Evolutionary conservation across 2,888 invertebrate genomes (phyloP).

Genomic region (Polyploca ridens): DNA sequence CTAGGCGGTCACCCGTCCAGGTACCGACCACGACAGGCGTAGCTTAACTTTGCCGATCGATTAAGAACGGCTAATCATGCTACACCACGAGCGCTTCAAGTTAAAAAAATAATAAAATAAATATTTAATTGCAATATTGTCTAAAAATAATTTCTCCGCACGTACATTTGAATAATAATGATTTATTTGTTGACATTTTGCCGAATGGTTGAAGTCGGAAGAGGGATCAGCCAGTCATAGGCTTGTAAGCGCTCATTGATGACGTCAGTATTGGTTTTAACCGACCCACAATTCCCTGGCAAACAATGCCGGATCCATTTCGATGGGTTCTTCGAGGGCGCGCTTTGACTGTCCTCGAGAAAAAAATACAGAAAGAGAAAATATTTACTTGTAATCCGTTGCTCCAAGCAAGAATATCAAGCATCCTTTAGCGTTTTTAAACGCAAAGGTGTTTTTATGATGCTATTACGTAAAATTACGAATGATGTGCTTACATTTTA

Average conservation of each 20-base stretch:
- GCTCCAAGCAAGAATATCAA: slow-evolving; percentile 9
- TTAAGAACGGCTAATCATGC: no score
- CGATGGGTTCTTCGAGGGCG: slow-evolving; percentile 37
- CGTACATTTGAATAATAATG: neutral
- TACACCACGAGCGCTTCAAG: no score
- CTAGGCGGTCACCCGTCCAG: no score
- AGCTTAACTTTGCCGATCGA: no score
- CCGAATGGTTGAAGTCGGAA: no score
- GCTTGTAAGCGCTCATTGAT: slow-evolving; percentile 32
- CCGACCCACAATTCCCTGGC: slow-evolving; percentile 45
- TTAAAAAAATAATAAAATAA: no score
- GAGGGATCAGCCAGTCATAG: neutral
- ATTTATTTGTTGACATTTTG: neutral
- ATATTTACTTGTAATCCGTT: neutral
- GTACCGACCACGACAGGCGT: no score
- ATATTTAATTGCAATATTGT: neutral
- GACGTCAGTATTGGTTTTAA: slow-evolving; percentile 45
- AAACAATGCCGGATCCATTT: slow-evolving; percentile 46
- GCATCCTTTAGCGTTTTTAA: neutral
- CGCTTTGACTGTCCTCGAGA: neutral
- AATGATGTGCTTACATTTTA: slow-evolving; percentile 12
- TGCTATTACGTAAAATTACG: slow-evolving; percentile 19
- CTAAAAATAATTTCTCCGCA: neutral
- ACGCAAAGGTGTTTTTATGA: slow-evolving; percentile 1
- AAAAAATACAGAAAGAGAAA: slow-evolving; percentile 1